phyloP scores from a whole-genome alignment of 2,888 invertebrate species.

The Auanema freiburgensis region DNA sequence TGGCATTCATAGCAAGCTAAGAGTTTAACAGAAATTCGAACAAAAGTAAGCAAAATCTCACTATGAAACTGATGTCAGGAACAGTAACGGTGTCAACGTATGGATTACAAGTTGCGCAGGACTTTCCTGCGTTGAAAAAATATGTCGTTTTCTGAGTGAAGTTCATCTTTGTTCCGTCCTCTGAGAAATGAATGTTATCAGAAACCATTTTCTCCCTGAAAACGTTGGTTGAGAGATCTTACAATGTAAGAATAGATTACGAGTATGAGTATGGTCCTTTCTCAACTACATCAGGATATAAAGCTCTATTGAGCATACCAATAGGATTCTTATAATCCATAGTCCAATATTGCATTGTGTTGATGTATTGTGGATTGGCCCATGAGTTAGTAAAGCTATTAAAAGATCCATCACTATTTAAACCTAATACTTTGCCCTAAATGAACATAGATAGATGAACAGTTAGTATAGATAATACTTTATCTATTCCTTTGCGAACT shows the following conservation, averaged over 20 bases:
- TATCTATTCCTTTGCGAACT: slow-evolving; percentile 32
- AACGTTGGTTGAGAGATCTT: not conserved
- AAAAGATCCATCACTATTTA: slow-evolving; percentile 42
- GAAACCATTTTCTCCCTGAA: slow-evolving; percentile 41
- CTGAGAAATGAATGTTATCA: slow-evolving; percentile 26
- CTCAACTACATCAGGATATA: slow-evolving; percentile 47
- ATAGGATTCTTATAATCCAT: slow-evolving; percentile 49
- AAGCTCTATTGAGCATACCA: slow-evolving; percentile 47
- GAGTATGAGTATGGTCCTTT: slow-evolving; percentile 51
- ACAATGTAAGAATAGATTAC: slow-evolving; percentile 19
- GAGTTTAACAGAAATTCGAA: no score
- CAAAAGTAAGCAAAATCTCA: no score
- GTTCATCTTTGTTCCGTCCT: slow-evolving; percentile 36
- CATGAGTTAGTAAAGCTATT: slow-evolving; percentile 45
- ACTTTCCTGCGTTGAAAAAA: slow-evolving; percentile 37
- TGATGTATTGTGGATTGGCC: slow-evolving; percentile 36
- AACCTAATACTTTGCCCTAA: slow-evolving; percentile 43
- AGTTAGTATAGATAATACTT: slow-evolving; percentile 8
- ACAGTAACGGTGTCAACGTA: slow-evolving; percentile 41
- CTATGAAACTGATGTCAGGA: slow-evolving; percentile 44
- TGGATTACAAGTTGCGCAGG: slow-evolving; percentile 45
- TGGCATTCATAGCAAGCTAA: slow-evolving; percentile 16
- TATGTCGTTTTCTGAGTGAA: slow-evolving; percentile 38
- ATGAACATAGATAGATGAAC: slow-evolving; percentile 1
- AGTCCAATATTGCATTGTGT: slow-evolving; percentile 41